phyloP scores from a whole-genome alignment of 92 coral and sea anemone species.

The Epizoanthus ramosus region DNA sequence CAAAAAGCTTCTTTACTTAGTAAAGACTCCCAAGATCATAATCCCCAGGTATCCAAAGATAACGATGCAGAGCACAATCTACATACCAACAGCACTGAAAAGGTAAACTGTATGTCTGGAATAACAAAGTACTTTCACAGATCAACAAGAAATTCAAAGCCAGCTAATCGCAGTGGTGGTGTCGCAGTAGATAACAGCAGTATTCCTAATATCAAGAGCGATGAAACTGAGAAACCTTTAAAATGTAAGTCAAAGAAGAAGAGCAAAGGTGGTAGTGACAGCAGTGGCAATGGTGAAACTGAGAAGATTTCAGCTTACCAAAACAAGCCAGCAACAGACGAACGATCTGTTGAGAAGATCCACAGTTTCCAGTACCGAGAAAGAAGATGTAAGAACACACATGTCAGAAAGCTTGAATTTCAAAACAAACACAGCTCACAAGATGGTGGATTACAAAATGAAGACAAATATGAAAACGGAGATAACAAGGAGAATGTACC shows the following conservation, averaged over 20 bases:
- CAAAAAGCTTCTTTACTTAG: background rate
- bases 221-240: background rate
- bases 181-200: background rate
- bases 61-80: background rate
- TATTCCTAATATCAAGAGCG: background rate
- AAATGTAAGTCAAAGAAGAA: background rate
- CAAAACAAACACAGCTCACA: conserved; percentile 33
- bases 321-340: background rate
- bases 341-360: conserved; percentile 26
- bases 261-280: background rate
- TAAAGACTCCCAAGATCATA: background rate
- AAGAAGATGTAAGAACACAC: conserved; percentile 14
- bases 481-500: conserved; percentile 38
- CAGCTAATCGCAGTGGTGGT: background rate
- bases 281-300: background rate
- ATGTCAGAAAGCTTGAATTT: conserved; percentile 71
- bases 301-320: background rate
- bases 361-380: conserved; percentile 38
- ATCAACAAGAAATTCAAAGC: conserved; percentile 41
- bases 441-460: background rate
- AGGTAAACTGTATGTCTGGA: conserved; percentile 57
- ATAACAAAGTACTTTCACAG: conserved; percentile 74
- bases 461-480: background rate
- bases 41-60: background rate
- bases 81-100: background rate